Evolutionary conservation across 2,888 invertebrate genomes (phyloP).

Genomic region (Noctua comes): DNA sequence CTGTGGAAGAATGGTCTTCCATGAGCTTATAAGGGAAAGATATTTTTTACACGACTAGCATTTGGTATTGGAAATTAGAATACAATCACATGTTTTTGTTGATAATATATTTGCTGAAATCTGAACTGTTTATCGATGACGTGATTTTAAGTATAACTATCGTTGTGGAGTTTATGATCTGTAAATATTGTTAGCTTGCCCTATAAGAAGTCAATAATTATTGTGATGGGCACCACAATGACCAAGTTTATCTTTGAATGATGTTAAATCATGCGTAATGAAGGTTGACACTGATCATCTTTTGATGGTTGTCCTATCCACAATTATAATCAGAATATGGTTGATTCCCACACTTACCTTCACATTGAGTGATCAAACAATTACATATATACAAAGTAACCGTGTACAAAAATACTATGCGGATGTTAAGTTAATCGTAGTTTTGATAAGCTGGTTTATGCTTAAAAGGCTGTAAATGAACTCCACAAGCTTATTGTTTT

Average conservation of each 20-base stretch:
- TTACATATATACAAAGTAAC: neutral
- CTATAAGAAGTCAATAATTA: neutral
- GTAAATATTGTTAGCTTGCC: neutral
- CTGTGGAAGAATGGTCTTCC: conserved; percentile 39
- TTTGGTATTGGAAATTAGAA: conserved; percentile 21
- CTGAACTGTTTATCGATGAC: neutral
- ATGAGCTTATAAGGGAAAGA: conserved; percentile 36
- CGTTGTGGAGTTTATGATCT: neutral
- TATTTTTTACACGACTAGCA: conserved; percentile 31
- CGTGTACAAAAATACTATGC: conserved; percentile 19
- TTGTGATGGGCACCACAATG: neutral
- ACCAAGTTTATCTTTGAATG: neutral
- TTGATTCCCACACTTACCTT: conserved; percentile 9
- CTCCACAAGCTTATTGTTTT: conserved; percentile 26
- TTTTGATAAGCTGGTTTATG: conserved; percentile 30
- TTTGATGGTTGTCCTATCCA: conserved; percentile 5
- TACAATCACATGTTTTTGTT: conserved; percentile 28
- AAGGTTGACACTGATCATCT: conserved; percentile 2
- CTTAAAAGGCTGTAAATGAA: conserved; percentile 11
- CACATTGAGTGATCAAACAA: conserved; percentile 15
- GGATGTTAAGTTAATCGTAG: conserved; percentile 37
- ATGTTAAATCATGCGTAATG: conserved; percentile 4
- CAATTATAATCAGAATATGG: neutral
- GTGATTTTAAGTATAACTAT: neutral
- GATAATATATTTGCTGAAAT: conserved; percentile 8